Conservation (phyloP, 92 coral and sea anemone genomes). For the Heteractis magnifica region DNA sequence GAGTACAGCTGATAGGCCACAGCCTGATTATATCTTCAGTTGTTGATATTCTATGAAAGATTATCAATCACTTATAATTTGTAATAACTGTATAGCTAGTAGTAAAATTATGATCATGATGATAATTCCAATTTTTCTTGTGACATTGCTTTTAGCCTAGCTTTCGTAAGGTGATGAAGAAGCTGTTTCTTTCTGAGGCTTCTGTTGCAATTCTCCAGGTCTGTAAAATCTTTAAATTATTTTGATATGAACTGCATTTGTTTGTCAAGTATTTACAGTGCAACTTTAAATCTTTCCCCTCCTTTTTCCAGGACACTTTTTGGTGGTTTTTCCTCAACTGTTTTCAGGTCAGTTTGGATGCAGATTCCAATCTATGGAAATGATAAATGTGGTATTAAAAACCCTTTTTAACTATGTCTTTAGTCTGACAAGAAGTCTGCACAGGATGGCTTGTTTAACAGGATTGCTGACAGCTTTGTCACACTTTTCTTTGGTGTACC, state of each 20-base stretch:
- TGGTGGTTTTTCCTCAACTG: constrained; percentile 94
- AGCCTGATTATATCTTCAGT: too few relatives aligned
- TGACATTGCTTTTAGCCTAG: constrained; percentile 39
- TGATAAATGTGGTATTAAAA: not conserved
- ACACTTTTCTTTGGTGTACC: constrained; percentile 80
- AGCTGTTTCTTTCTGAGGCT: constrained; percentile 85
- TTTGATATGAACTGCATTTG: not conserved
- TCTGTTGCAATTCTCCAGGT: constrained; percentile 89
- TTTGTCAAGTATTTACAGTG: not conserved
- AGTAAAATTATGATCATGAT: not conserved
- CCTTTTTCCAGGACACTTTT: constrained; percentile 71
- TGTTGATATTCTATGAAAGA: too few relatives aligned
- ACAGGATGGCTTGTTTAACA: constrained; percentile 81
- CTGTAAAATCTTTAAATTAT: not conserved
- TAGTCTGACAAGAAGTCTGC: constrained; percentile 67
- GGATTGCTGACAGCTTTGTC: constrained; percentile 93
- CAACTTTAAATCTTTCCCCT: not conserved
- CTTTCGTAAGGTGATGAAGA: constrained; percentile 77
- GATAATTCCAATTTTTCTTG: not conserved
- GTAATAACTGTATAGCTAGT: too few relatives aligned
- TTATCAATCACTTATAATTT: too few relatives aligned
- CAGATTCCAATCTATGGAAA: not conserved
- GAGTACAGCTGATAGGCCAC: too few relatives aligned
- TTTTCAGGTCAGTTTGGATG: constrained; percentile 63
- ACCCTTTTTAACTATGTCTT: not conserved